Evolutionary conservation across 2,888 invertebrate species (phyloP).

Genomic region (Deladenus siricidicola): DNA sequence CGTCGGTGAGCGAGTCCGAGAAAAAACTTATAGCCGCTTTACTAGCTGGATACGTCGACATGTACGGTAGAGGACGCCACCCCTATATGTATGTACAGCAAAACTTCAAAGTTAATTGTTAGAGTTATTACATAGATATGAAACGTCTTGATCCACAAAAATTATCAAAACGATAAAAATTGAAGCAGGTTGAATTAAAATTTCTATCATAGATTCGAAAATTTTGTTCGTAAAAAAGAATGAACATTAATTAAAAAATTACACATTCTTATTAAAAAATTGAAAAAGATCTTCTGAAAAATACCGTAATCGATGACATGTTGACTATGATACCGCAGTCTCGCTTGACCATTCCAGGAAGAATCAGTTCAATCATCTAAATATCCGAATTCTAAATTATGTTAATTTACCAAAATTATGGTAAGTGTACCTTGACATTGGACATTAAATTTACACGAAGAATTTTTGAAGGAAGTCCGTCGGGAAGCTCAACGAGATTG

Average conservation of each 20-base stretch:
- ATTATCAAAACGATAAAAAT: too few species aligned
- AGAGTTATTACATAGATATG: not conserved
- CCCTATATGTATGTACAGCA: slow-evolving; percentile 33
- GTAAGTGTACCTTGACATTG: slow-evolving; percentile 31
- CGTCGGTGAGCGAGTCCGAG: slow-evolving; percentile 46
- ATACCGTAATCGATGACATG: slow-evolving; percentile 47
- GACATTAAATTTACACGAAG: slow-evolving; percentile 48
- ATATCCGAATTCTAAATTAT: not conserved
- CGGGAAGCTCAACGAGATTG: slow-evolving; percentile 41
- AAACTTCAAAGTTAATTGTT: not conserved
- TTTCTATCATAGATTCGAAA: too few species aligned
- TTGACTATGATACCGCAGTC: slow-evolving; percentile 50
- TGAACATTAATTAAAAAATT: too few species aligned
- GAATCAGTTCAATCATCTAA: slow-evolving; percentile 46
- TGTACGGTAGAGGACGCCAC: slow-evolving; percentile 51
- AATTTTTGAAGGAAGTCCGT: slow-evolving; percentile 44
- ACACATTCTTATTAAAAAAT: too few species aligned
- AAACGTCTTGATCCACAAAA: not conserved
- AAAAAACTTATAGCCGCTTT: slow-evolving; percentile 51
- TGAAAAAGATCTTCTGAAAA: too few species aligned
- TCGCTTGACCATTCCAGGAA: slow-evolving; percentile 49
- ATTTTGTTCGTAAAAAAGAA: too few species aligned
- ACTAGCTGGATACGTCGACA: slow-evolving; percentile 49
- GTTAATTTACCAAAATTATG: not conserved
- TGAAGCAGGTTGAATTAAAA: too few species aligned